These are phyloP conservation scores for Bostrychus sinensis DNA, from an alignment of 2,113 vertebrate genomes.

Conservation along the genomic window DNA sequence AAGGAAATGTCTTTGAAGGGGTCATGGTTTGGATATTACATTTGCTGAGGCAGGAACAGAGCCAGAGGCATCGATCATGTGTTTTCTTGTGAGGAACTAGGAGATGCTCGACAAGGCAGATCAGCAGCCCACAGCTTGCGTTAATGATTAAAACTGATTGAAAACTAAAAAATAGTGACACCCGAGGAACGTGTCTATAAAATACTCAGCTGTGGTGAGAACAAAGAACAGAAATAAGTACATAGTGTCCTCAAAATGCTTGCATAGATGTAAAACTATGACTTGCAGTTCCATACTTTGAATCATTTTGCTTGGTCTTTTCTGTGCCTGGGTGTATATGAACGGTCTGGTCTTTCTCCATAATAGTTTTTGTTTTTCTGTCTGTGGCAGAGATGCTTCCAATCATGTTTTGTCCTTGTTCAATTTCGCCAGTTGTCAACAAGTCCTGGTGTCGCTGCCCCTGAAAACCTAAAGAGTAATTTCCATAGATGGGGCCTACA, in stretches of 20 bases:
- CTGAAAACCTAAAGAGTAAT: conserved; percentile 44
- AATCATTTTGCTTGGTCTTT: conserved; percentile 13
- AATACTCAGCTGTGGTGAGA: background rate
- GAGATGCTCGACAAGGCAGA: conserved; percentile 30
- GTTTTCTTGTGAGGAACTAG: conserved; percentile 21
- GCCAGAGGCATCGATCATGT: conserved; percentile 62
- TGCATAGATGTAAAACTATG: background rate
- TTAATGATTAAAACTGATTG: conserved; percentile 44
- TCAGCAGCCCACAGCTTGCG: conserved; percentile 25
- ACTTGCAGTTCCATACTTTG: conserved; percentile 2
- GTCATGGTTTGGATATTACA: conserved; percentile 48
- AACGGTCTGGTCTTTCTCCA: conserved; percentile 25
- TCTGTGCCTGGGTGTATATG: conserved; percentile 13
- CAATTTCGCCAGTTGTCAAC: conserved; percentile 54
- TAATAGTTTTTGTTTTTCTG: conserved; percentile 38
- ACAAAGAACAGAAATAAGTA: conserved; percentile 7
- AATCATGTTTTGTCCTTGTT: conserved; percentile 60
- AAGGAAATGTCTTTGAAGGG: conserved; percentile 45
- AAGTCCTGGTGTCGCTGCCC: conserved; percentile 6
- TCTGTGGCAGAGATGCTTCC: conserved; percentile 43
- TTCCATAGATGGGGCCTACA: conserved; percentile 19
- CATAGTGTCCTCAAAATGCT: background rate
- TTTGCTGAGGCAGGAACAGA: conserved; percentile 36
- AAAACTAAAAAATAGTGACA: conserved; percentile 41
- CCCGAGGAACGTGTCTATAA: conserved; percentile 16